Base-by-base conservation (phyloP, 2,888 invertebrate genomes). In the Rhyacophila evoluta region DNA sequence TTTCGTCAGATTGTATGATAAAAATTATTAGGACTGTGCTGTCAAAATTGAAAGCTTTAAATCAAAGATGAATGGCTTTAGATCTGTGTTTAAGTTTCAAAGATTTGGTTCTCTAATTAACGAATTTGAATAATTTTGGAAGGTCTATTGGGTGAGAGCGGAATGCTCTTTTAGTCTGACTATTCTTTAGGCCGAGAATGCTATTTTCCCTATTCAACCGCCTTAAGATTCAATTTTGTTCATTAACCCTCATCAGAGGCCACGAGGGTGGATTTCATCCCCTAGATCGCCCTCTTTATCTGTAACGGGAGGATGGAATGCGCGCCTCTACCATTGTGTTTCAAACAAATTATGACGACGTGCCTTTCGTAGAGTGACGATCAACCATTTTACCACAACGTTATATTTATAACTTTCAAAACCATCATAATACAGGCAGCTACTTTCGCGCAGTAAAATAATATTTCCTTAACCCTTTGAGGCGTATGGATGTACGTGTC, bases 161-260 rank as follows among this genome's bases (percentile, higher is more conserved):
- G 55, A 55, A 55, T 55, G 55, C 55, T 55, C 55, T 55, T 55
- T 55, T 19, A 55, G 55, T 55, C 55, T 55, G 15, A 55, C 55
- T 55, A 55, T 55, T 55, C 75, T 75, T 73, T 39, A 72, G 68
- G 70, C 73, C 79, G 39, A 70, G 68, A 73, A 74, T 55, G 72
- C 75, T 75, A 79, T 75, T 75, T 74, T 77, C 81, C 79, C 78
- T 68, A 37, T 78, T 77, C 75, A 39, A 29, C 70, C 71, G 75
- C 78, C 80, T 81, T 80, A 81, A 81, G 81, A 81, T 81, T 81
- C 81, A 81, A 81, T 81, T 81, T 80, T 79, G 80, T 81, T 81
- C 80, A 81, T 81, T 81, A 81, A 81, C 81, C 81, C 81, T 81
- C 80, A 78, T 77, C 79, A 71, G 72, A 73, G 73, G 75, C n/a